phyloP scores from a whole-genome alignment of 2,797 vertebrate species.

The Ptychadena robeensis region DNA sequence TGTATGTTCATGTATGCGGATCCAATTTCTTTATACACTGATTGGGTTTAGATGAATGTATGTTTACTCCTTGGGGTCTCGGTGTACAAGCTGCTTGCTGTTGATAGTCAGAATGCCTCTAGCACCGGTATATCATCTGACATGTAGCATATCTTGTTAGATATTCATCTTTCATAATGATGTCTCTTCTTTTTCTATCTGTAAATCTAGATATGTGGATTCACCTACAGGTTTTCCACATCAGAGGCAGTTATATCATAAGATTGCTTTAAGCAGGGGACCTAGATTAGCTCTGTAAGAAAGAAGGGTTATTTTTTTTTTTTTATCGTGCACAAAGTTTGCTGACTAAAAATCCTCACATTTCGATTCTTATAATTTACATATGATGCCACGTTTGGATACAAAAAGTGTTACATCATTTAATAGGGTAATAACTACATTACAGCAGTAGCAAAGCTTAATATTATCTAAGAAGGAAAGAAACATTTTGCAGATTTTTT shows the following conservation, averaged over 20 bases:
- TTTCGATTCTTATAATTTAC: not conserved
- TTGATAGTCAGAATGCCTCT: constrained; percentile 38
- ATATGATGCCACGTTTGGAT: not conserved
- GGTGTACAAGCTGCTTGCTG: constrained; percentile 42
- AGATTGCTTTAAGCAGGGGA: constrained; percentile 50
- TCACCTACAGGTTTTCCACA: constrained; percentile 46
- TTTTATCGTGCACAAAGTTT: constrained; percentile 8
- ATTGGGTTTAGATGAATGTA: not conserved
- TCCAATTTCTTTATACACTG: not conserved
- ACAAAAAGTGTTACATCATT: not conserved
- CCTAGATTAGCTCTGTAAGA: constrained; percentile 22
- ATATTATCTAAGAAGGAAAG: not conserved
- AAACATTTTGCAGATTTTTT: not conserved
- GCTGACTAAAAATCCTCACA: constrained; percentile 1
- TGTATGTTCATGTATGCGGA: not conserved
- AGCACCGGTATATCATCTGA: constrained; percentile 38
- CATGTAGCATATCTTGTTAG: constrained; percentile 49
- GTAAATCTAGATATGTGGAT: constrained; percentile 42
- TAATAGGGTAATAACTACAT: not conserved
- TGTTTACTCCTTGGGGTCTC: constrained; percentile 12
- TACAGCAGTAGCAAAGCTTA: not conserved
- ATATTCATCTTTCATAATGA: constrained; percentile 56
- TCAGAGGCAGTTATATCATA: constrained; percentile 33
- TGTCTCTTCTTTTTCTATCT: constrained; percentile 30
- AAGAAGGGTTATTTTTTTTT: constrained; percentile 18